Percentiles rank a stretch among this genome's conserved stretches.
These are phyloP conservation scores for Caenorhabditis remanei DNA, from an alignment of 1,140 invertebrate species.

Conservation along the genomic window DNA sequence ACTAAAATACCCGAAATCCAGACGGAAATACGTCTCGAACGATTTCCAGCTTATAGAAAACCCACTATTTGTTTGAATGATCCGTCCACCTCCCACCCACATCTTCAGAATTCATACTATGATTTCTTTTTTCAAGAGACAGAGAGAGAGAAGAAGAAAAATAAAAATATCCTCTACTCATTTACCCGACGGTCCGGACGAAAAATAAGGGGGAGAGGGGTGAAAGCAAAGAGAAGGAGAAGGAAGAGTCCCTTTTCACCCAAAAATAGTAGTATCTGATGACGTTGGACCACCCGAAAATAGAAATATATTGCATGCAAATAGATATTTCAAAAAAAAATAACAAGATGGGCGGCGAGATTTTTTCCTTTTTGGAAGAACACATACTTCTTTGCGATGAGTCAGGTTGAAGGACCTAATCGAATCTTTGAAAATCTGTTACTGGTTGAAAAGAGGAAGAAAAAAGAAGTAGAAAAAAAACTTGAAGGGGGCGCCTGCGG, in stretches of 20 bases:
- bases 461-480: not conserved
- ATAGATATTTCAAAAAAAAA: not conserved
- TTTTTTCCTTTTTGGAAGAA: not conserved
- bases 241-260: slow-evolving; percentile 47
- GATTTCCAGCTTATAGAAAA: not conserved
- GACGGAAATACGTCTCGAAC: not conserved
- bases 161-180: not conserved
- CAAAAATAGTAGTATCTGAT: slow-evolving; percentile 53
- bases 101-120: slow-evolving; percentile 37
- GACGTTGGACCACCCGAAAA: slow-evolving; percentile 29
- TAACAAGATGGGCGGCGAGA: not conserved
- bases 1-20: not conserved
- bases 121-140: not conserved
- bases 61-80: not conserved
- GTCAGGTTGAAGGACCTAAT: slow-evolving; percentile 25
- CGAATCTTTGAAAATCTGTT: slow-evolving; percentile 18
- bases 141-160: too few species aligned
- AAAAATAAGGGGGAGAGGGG: slow-evolving; percentile 11
- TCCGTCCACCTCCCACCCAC: slow-evolving; percentile 10
- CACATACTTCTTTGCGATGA: not conserved
- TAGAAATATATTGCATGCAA: not conserved
- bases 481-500: slow-evolving; percentile 1
- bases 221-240: slow-evolving; percentile 11
- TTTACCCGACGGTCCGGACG: slow-evolving; percentile 22
- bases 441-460: not conserved